These are phyloP conservation scores for Tetranychus truncatus DNA, from an alignment of 2,888 invertebrate genomes.

Conservation along the genomic window DNA sequence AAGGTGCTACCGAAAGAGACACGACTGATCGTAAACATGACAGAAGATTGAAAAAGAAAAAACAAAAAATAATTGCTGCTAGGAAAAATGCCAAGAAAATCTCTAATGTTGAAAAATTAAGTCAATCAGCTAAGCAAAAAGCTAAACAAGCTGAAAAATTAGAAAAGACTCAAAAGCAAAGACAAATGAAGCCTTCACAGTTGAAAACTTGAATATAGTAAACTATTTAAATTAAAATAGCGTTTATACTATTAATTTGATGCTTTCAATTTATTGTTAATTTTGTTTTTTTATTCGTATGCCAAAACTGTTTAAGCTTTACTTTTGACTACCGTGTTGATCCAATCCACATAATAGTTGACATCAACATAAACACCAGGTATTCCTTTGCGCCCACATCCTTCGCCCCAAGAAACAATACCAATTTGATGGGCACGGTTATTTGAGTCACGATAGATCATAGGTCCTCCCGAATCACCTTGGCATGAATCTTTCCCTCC, in stretches of 20 bases:
- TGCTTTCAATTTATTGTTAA: background rate
- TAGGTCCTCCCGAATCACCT: conserved; percentile 23
- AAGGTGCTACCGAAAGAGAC: conserved; percentile 58
- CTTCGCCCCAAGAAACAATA: conserved; percentile 24
- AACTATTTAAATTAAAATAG: too few relatives aligned
- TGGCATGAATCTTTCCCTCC: conserved; percentile 21
- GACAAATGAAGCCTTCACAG: background rate
- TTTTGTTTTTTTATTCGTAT: background rate
- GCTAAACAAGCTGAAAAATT: background rate
- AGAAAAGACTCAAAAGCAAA: background rate
- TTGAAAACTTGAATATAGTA: background rate
- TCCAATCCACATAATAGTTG: conserved; percentile 23
- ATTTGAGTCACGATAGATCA: conserved; percentile 17
- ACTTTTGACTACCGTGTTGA: background rate
- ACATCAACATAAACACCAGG: conserved; percentile 24
- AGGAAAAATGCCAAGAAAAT: conserved; percentile 34
- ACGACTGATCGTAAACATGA: conserved; percentile 73
- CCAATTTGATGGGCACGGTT: conserved; percentile 22
- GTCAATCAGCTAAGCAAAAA: too few relatives aligned
- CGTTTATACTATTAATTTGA: too few relatives aligned
- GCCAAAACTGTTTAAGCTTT: background rate
- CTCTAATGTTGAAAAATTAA: background rate
- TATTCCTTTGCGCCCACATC: conserved; percentile 22
- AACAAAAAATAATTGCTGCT: conserved; percentile 33
- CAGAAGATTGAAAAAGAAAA: conserved; percentile 62